Conservation (phyloP, 1,140 invertebrate genomes). For the Nomia melanderi region DNA sequence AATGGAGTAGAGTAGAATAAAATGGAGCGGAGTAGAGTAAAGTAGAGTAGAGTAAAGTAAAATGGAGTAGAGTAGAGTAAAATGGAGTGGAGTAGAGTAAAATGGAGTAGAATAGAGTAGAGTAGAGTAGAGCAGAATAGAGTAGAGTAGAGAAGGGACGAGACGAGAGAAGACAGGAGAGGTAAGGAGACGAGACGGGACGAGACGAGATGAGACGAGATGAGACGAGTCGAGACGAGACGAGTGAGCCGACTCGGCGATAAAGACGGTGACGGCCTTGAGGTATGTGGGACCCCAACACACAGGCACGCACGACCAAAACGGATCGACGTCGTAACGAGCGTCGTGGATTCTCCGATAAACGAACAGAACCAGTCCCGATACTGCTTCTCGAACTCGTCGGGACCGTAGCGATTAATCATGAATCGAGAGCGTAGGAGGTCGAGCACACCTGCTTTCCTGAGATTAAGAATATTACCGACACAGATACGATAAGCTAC, state of each 20-base stretch:
- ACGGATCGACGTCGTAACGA: neutral
- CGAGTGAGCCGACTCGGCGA: slow-evolving; percentile 37
- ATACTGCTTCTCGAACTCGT: neutral
- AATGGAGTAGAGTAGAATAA: too few species aligned
- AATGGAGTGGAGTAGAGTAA: too few species aligned
- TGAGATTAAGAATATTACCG: neutral
- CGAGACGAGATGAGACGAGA: too few species aligned
- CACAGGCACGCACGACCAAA: slow-evolving; percentile 19
- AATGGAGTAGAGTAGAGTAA: too few species aligned
- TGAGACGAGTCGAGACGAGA: slow-evolving; percentile 5
- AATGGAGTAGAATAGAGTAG: too few species aligned
- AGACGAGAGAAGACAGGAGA: too few species aligned
- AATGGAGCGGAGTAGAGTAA: too few species aligned
- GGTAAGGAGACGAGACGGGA: too few species aligned
- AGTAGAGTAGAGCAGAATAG: too few species aligned
- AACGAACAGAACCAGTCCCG: neutral
- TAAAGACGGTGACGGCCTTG: slow-evolving; percentile 55
- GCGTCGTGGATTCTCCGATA: slow-evolving; percentile 9
- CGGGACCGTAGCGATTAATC: neutral
- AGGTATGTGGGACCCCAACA: slow-evolving; percentile 45
- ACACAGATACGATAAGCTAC: too few species aligned
- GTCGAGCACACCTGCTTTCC: neutral
- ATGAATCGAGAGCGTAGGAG: neutral
- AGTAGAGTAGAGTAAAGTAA: too few species aligned
- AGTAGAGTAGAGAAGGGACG: too few species aligned